Percentiles rank a stretch among this genome's conserved stretches.
Conservation (phyloP, 1,140 invertebrate species). For the Metaphire vulgaris region DNA sequence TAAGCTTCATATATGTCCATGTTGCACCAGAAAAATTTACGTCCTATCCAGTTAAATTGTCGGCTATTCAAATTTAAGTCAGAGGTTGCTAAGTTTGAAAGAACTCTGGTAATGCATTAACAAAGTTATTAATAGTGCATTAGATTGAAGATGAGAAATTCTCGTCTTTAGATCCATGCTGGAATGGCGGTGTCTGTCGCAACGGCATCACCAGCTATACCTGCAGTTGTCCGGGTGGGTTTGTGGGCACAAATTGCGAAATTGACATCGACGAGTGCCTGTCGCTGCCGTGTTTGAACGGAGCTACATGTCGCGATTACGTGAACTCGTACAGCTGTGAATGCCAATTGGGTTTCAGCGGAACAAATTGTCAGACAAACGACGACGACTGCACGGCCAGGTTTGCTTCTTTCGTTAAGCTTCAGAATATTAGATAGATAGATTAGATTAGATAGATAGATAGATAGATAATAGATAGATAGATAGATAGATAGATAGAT, state of each 20-base stretch:
- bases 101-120: too few species aligned
- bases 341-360: constrained; percentile 82
- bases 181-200: constrained; percentile 83
- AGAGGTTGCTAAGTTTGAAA: too few species aligned
- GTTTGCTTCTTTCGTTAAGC: constrained; percentile 32
- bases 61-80: too few species aligned
- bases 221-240: constrained; percentile 78
- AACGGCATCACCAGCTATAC: constrained; percentile 53
- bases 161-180: constrained; percentile 60
- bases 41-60: too few species aligned
- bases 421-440: too few species aligned
- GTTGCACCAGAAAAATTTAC: too few species aligned
- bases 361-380: constrained; percentile 87
- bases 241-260: constrained; percentile 94
- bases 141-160: too few species aligned
- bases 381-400: constrained; percentile 83
- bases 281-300: constrained; percentile 80
- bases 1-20: too few species aligned
- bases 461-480: too few species aligned
- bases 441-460: too few species aligned
- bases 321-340: constrained; percentile 79
- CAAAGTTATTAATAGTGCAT: too few species aligned
- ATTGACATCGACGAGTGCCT: constrained; percentile 83
- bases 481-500: too few species aligned
- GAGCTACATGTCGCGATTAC: constrained; percentile 83